phyloP scores from a whole-genome alignment of 1,140 invertebrate species.

The Thaumetopoea pityocampa region DNA sequence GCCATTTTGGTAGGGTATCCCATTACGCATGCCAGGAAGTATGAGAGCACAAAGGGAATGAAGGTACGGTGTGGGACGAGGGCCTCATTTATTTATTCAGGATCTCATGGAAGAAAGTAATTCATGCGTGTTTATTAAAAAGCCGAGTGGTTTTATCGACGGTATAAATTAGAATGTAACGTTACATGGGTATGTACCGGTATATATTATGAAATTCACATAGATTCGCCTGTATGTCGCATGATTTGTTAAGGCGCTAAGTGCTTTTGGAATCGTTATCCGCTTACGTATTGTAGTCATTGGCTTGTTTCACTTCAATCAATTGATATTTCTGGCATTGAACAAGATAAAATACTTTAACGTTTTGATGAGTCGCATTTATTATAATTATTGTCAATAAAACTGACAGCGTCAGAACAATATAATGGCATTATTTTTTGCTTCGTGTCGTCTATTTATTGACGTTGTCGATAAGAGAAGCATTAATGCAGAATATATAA shows the following conservation, averaged over 20 bases:
- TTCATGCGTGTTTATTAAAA: slow-evolving; percentile 67
- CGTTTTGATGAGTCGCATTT: too few relatives aligned
- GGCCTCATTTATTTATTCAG: slow-evolving; percentile 64
- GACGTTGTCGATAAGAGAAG: too few relatives aligned
- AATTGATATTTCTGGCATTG: too few relatives aligned
- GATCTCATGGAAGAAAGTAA: slow-evolving; percentile 46
- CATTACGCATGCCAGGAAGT: slow-evolving; percentile 63
- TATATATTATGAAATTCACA: slow-evolving; percentile 9
- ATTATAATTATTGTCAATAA: too few relatives aligned
- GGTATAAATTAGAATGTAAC: slow-evolving; percentile 29
- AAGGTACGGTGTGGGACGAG: slow-evolving; percentile 51
- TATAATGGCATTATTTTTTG: too few relatives aligned
- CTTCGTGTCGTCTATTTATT: too few relatives aligned
- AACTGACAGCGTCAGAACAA: too few relatives aligned
- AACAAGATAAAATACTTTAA: too few relatives aligned
- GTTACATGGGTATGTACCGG: slow-evolving; percentile 4
- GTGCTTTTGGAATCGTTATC: too few relatives aligned
- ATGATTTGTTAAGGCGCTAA: slow-evolving; percentile 2
- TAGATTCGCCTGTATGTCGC: slow-evolving; percentile 2
- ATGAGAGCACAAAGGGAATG: slow-evolving; percentile 52
- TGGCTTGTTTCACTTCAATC: too few relatives aligned
- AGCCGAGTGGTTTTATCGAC: slow-evolving; percentile 42
- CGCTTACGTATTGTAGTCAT: too few relatives aligned
- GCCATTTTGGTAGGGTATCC: slow-evolving; percentile 60
- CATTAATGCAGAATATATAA: too few relatives aligned